These are phyloP conservation scores for Agonum fuliginosum DNA, from an alignment of 2,888 invertebrate genomes.

Conservation along the genomic window DNA sequence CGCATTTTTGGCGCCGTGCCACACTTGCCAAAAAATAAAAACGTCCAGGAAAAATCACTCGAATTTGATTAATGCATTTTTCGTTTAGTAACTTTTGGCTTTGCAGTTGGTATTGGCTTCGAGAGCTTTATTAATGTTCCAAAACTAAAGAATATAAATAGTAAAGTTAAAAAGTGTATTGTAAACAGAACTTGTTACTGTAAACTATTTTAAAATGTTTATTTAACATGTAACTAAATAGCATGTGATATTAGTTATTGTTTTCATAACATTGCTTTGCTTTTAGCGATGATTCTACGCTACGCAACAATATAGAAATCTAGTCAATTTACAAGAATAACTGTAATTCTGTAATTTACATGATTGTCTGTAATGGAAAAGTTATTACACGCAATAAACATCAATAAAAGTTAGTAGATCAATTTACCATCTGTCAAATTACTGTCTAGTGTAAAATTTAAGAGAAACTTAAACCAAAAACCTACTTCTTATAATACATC, in stretches of 20 bases:
- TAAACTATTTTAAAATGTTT: slow-evolving; percentile 45
- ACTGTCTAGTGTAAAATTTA: not conserved
- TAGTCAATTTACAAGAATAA: too few relatives aligned
- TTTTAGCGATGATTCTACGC: slow-evolving; percentile 25
- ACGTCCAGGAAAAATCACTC: slow-evolving; percentile 5
- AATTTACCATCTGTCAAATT: not conserved
- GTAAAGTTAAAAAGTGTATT: too few relatives aligned
- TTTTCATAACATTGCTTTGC: slow-evolving; percentile 13
- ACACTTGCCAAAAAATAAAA: slow-evolving; percentile 44
- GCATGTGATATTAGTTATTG: slow-evolving; percentile 10
- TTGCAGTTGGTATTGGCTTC: slow-evolving; percentile 34
- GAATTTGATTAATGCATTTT: slow-evolving; percentile 38
- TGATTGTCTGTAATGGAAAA: not conserved
- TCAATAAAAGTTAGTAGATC: not conserved
- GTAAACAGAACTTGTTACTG: not conserved
- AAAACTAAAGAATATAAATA: slow-evolving; percentile 29
- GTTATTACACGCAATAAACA: not conserved
- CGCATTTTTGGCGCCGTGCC: slow-evolving; percentile 41
- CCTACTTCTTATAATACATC: slow-evolving; percentile 8
- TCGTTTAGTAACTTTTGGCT: slow-evolving; percentile 27
- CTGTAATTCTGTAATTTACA: not conserved
- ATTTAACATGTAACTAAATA: slow-evolving; percentile 38
- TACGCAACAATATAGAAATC: too few relatives aligned
- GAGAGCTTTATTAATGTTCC: slow-evolving; percentile 24
- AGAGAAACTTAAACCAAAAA: slow-evolving; percentile 25